Evolutionary conservation across 2,113 vertebrate species (phyloP).

Genomic region (Caretta caretta): DNA sequence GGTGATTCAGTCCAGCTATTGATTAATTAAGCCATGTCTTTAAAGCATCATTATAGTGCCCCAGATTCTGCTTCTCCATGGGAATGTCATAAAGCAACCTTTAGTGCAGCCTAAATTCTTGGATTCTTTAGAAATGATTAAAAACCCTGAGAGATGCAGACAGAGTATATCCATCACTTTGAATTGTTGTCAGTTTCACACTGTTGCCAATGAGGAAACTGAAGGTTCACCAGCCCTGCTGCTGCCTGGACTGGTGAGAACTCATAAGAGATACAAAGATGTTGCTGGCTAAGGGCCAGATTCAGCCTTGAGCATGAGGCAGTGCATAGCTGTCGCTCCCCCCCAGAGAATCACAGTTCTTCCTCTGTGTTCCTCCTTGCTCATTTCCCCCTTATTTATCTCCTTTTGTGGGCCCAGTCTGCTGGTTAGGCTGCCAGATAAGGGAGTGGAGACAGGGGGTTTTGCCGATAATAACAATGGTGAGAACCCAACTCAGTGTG

Average conservation of each 20-base stretch:
- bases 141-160: not conserved
- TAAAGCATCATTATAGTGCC: not conserved
- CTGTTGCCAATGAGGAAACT: not conserved
- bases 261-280: not conserved
- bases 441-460: not conserved
- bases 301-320: not conserved
- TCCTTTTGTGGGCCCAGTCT: not conserved
- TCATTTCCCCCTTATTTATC: not conserved
- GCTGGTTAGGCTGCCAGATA: not conserved
- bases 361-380: not conserved
- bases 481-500: not conserved
- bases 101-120: no score
- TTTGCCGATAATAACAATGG: not conserved
- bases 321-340: not conserved
- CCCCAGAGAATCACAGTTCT: not conserved
- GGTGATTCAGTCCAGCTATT: not conserved
- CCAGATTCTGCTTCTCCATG: not conserved
- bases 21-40: not conserved
- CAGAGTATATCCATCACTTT: not conserved
- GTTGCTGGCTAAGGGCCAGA: not conserved
- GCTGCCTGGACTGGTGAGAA: not conserved
- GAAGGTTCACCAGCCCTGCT: not conserved
- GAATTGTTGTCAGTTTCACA: not conserved
- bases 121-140: not conserved
- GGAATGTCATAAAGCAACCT: not conserved